These are phyloP conservation scores for Enteromius unitaeniatus DNA, from an alignment of 2,797 vertebrate genomes.

Conservation along the genomic window DNA sequence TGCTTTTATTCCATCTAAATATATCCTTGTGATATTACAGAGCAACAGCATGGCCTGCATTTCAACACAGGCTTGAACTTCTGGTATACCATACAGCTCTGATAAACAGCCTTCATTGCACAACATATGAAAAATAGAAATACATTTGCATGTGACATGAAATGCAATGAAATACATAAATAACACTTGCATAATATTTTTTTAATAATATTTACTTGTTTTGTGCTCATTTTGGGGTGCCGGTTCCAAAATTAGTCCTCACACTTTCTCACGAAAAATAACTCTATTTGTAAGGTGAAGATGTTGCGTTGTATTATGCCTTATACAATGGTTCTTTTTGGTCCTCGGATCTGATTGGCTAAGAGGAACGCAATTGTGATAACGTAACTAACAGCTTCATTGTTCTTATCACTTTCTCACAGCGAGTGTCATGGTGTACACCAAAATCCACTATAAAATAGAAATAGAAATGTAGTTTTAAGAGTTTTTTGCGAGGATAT, in stretches of 20 bases:
- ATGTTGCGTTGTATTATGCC: neutral
- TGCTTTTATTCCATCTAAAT: slow-evolving; percentile 58
- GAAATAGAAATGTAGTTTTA: too few species aligned
- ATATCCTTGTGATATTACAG: slow-evolving; percentile 54
- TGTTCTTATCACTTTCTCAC: neutral
- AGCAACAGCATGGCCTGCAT: slow-evolving; percentile 5
- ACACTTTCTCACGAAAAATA: neutral
- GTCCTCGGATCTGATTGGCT: neutral
- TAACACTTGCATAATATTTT: neutral
- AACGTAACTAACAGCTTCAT: neutral
- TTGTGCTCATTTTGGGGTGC: neutral
- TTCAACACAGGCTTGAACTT: slow-evolving; percentile 8
- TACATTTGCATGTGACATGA: neutral
- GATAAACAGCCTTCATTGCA: neutral
- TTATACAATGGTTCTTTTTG: neutral
- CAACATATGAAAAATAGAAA: neutral
- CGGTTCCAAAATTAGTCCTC: neutral
- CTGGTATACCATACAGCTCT: neutral
- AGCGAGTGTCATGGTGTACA: neutral
- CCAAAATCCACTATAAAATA: neutral
- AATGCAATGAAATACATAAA: neutral
- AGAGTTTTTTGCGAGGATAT: neutral
- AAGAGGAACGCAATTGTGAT: neutral
- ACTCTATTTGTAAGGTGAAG: neutral
- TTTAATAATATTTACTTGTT: neutral